phyloP scores from a whole-genome alignment of 2,113 vertebrate species.

The Dascyllus trimaculatus region DNA sequence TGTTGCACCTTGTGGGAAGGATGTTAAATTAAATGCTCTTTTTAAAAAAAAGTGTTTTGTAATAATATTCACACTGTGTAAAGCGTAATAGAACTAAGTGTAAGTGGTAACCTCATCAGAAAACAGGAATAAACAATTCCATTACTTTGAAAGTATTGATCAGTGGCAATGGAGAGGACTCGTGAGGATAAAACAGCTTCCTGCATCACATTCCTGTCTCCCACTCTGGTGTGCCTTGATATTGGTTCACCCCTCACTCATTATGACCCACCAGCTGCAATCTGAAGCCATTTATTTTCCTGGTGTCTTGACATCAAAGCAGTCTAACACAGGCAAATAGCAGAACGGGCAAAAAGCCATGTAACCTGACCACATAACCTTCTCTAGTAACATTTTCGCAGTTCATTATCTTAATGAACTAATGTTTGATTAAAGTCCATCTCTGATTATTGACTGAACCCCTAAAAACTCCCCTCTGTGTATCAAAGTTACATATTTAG shows the following conservation, averaged over 20 bases:
- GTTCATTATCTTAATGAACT: no score
- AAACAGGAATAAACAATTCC: constrained; percentile 45
- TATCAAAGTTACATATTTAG: no score
- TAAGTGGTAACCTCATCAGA: constrained; percentile 36
- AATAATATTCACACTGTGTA: neutral
- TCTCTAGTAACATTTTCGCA: no score
- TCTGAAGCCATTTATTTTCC: neutral
- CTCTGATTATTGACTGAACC: no score
- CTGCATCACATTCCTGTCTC: neutral
- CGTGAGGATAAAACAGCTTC: constrained; percentile 27
- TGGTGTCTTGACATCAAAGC: no score
- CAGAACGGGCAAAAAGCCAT: no score
- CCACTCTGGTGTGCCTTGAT: neutral
- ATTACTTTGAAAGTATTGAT: constrained; percentile 60
- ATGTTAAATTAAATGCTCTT: constrained; percentile 3
- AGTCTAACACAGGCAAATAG: no score
- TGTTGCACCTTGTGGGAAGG: neutral
- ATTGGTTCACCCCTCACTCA: constrained; percentile 6
- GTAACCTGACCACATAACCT: no score
- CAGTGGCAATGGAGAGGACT: constrained; percentile 50
- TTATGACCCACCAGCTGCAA: constrained; percentile 7
- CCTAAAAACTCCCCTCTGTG: no score
- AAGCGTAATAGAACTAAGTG: neutral
- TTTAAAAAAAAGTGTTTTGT: neutral
- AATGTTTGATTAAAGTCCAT: no score